Percentiles rank a stretch among this genome's conserved stretches.
These are phyloP conservation scores for Gymnocypris eckloni DNA, from an alignment of 2,797 vertebrate genomes.

Conservation along the genomic window DNA sequence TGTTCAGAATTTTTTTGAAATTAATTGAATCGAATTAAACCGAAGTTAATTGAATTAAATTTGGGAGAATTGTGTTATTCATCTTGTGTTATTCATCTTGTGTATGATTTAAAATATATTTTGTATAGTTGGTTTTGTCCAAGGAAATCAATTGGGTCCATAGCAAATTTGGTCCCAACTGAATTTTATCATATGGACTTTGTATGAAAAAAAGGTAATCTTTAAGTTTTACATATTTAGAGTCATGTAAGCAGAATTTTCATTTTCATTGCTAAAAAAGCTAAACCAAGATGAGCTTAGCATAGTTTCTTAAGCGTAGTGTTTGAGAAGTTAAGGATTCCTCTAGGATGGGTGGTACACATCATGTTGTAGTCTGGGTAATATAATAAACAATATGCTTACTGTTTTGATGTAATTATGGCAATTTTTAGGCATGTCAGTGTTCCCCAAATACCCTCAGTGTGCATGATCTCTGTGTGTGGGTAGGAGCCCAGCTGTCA, in stretches of 20 bases:
- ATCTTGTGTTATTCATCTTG: background rate
- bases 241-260: background rate
- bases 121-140: background rate
- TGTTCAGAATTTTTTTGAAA: background rate
- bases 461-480: slow-evolving; percentile 30
- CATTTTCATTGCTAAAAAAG: background rate
- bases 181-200: background rate
- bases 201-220: background rate
- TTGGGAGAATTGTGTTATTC: background rate
- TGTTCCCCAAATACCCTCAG: slow-evolving; percentile 26
- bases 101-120: background rate
- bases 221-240: background rate
- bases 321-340: background rate
- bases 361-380: background rate
- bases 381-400: background rate
- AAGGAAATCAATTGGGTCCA: background rate
- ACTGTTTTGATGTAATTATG: background rate
- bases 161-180: background rate
- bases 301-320: no score
- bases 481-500: slow-evolving; percentile 56
- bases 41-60: background rate
- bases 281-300: background rate
- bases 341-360: background rate
- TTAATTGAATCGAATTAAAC: no score
- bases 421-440: slow-evolving; percentile 20